These are phyloP conservation scores for Hymenopus coronatus DNA, from an alignment of 2,888 invertebrate genomes.

Conservation along the genomic window DNA sequence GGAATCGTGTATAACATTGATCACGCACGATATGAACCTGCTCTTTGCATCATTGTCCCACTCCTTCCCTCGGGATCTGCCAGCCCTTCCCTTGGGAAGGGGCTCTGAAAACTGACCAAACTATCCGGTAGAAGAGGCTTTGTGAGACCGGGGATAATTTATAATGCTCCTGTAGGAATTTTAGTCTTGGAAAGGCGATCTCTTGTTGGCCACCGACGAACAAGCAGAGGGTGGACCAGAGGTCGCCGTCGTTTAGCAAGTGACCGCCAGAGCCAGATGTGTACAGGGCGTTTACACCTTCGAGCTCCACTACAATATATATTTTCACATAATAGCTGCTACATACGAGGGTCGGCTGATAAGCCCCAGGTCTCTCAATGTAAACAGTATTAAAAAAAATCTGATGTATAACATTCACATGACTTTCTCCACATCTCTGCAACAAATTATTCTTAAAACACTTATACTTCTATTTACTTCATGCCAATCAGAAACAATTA, in stretches of 20 bases:
- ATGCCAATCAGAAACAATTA: too few relatives aligned
- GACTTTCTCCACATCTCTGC: too few relatives aligned
- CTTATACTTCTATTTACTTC: too few relatives aligned
- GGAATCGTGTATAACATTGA: slow-evolving; percentile 4
- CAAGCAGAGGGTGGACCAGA: slow-evolving; percentile 16
- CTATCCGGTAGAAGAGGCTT: slow-evolving; percentile 21
- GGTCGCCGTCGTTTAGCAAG: slow-evolving; percentile 1
- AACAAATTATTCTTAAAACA: too few relatives aligned
- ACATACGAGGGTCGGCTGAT: too few relatives aligned
- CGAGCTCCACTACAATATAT: too few relatives aligned
- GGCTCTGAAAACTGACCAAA: slow-evolving; percentile 18
- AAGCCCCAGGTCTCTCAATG: too few relatives aligned
- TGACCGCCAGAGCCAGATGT: slow-evolving; percentile 2
- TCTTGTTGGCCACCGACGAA: neutral
- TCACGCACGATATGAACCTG: neutral
- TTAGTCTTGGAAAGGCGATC: slow-evolving; percentile 18
- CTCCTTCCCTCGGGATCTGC: neutral
- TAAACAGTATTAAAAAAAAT: too few relatives aligned
- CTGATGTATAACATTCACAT: too few relatives aligned
- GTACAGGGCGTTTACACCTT: neutral
- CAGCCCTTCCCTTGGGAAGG: neutral
- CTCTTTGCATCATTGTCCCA: neutral
- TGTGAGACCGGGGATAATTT: slow-evolving; percentile 28
- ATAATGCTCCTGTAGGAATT: slow-evolving; percentile 28
- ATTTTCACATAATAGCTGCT: too few relatives aligned